Evolutionary conservation across 2,888 invertebrate genomes (phyloP).

Genomic region (Diaprepes abbreviatus): DNA sequence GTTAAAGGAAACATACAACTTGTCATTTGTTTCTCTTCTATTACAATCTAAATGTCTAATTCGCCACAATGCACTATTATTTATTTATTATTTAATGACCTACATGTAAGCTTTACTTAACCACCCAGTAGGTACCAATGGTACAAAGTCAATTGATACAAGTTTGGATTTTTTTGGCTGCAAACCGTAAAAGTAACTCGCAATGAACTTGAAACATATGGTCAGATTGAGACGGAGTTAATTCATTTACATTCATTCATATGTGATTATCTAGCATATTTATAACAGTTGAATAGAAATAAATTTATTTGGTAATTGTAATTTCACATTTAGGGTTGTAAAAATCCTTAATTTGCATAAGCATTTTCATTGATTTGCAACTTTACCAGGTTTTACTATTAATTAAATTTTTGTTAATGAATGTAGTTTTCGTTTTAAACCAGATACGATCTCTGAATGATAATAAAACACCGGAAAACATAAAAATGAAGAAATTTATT

Average conservation of each 20-base stretch:
- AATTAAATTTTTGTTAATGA: slow-evolving; percentile 14
- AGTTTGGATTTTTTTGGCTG: not conserved
- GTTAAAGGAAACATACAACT: too few relatives aligned
- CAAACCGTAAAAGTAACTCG: slow-evolving; percentile 28
- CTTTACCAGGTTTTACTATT: not conserved
- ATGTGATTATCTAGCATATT: slow-evolving; percentile 15
- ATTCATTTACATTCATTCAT: slow-evolving; percentile 7
- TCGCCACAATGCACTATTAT: too few relatives aligned
- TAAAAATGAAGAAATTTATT: not conserved
- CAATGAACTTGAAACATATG: slow-evolving; percentile 35
- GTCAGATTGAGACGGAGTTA: slow-evolving; percentile 7
- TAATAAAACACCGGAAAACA: slow-evolving; percentile 7
- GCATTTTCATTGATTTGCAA: slow-evolving; percentile 2
- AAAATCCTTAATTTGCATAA: slow-evolving; percentile 1
- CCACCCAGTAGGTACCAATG: not conserved
- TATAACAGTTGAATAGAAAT: slow-evolving; percentile 2
- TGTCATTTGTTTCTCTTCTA: too few relatives aligned
- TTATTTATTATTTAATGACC: not conserved
- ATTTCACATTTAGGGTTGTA: slow-evolving; percentile 4
- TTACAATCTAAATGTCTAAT: too few relatives aligned
- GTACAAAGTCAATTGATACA: slow-evolving; percentile 2
- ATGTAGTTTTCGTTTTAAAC: not conserved
- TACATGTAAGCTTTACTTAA: not conserved
- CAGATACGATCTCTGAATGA: not conserved
- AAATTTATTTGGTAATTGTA: slow-evolving; percentile 2